Conservation (phyloP, 23 tunicate genomes). For the Trididemnum nubilum region DNA sequence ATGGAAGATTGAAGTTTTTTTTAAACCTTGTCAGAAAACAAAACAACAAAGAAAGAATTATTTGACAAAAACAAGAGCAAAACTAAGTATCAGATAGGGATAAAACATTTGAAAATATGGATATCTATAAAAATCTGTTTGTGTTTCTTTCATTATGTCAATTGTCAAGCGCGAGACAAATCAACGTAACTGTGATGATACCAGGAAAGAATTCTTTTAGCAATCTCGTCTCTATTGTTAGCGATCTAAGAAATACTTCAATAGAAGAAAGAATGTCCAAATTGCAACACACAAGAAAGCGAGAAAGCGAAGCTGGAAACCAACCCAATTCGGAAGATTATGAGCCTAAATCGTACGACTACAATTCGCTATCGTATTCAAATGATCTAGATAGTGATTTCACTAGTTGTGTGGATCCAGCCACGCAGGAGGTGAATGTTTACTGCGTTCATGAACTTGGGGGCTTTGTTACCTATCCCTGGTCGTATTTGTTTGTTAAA, state of each 20-base stretch:
- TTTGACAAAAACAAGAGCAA: too few relatives aligned
- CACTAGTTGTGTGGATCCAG: neutral
- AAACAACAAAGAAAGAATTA: too few relatives aligned
- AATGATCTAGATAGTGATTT: neutral
- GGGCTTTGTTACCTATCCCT: slow-evolving; percentile 43
- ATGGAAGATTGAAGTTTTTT: too few relatives aligned
- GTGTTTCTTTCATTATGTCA: too few relatives aligned
- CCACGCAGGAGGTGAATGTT: neutral
- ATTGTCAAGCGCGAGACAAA: too few relatives aligned
- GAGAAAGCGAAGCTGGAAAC: neutral
- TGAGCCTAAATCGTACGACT: neutral
- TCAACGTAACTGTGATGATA: slow-evolving; percentile 70
- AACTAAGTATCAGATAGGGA: too few relatives aligned
- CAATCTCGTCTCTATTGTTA: neutral
- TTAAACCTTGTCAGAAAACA: too few relatives aligned
- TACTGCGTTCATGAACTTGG: neutral
- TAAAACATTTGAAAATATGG: too few relatives aligned
- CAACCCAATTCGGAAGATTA: neutral
- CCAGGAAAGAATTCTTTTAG: slow-evolving; percentile 46
- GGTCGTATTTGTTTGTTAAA: slow-evolving; percentile 72
- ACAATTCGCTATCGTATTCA: too few relatives aligned
- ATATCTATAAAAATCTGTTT: too few relatives aligned
- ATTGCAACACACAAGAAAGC: neutral
- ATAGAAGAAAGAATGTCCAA: neutral
- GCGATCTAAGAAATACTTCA: neutral